Evolutionary conservation across 2,797 vertebrate genomes (phyloP).

Genomic region (Arctocebus calabarensis): DNA sequence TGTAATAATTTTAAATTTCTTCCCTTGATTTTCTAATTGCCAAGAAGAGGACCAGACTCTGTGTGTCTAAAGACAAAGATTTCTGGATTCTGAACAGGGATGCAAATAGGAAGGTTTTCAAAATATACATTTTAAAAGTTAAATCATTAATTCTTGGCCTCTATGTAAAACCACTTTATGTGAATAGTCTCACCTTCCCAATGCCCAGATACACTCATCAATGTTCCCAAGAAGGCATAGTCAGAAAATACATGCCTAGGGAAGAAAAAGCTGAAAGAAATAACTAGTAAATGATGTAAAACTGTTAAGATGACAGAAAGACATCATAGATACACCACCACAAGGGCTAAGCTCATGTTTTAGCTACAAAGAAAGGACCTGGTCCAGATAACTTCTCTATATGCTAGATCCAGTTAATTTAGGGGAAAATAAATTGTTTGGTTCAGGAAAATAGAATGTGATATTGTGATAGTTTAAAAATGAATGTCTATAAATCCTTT

Average conservation of each 20-base stretch:
- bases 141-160: constrained; percentile 35
- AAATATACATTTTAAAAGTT: constrained; percentile 56
- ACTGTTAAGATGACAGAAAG: background rate
- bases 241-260: background rate
- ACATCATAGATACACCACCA: background rate
- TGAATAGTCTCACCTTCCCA: constrained; percentile 2
- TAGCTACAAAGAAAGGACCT: background rate
- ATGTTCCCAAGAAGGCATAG: background rate
- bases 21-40: constrained; percentile 45
- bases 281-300: background rate
- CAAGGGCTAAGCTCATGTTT: background rate
- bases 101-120: background rate
- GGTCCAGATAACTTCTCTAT: background rate
- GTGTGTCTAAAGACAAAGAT: background rate
- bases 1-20: constrained; percentile 22
- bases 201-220: background rate
- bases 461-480: constrained; percentile 13
- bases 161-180: background rate
- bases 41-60: background rate
- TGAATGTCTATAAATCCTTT: background rate
- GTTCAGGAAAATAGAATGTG: background rate
- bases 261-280: background rate
- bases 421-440: background rate
- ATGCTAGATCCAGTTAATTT: background rate
- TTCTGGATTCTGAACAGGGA: background rate